Evolutionary conservation across 2,797 vertebrate genomes (phyloP), one percentile per base, ranked within the genome.

Genomic region (Thunnus albacares): DNA sequence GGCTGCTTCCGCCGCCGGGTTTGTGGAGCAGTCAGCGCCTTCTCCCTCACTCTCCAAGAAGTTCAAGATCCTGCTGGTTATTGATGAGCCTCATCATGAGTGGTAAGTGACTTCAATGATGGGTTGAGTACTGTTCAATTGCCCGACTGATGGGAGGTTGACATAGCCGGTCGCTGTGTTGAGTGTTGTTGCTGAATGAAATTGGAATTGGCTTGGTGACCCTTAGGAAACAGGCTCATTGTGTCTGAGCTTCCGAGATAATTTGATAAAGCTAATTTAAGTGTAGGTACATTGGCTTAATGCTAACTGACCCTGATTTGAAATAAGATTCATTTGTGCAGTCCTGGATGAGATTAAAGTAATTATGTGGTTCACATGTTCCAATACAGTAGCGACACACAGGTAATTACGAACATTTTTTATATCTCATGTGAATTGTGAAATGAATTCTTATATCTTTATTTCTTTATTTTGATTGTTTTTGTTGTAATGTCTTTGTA

Each of bases 1-100:
- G 0, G 97, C 98, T 0, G 97, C 97, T 5, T 96, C 98, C 1
- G 97, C 97, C 0, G 93, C 94, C 2, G 97, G 97, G 35, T 95
- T 99, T 76, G 97, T 98, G 91, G 98, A 98, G 89, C 97, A 90
- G 79, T 90, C 94, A 0, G 93, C 95, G 58, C 84, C 96, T 0
- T 90, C 95, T 59, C 87, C 96, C 0, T 94, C 95, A 45, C 87
- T 96, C 10, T 95, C 96, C 89, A 96, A 96, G 93, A 98, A 96
- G 95, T 97, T 97, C 95, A 98, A 98, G 95, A 90, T 97, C 91
- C 96, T 99, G 67, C 94, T 99, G 94, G 95, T 99, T 83, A 96
- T 99, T 35, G 98, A 99, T 68, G 97, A 98, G 89, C 96, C 96
- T 6, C 97, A 98, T 83, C 95, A 97, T 43, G 98, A 99, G 92